A percentile compares a stretch with the other conserved stretches of the same genome.
phyloP scores from a whole-genome alignment of 2,797 vertebrate genomes.

The Spondyliosoma cantharus region DNA sequence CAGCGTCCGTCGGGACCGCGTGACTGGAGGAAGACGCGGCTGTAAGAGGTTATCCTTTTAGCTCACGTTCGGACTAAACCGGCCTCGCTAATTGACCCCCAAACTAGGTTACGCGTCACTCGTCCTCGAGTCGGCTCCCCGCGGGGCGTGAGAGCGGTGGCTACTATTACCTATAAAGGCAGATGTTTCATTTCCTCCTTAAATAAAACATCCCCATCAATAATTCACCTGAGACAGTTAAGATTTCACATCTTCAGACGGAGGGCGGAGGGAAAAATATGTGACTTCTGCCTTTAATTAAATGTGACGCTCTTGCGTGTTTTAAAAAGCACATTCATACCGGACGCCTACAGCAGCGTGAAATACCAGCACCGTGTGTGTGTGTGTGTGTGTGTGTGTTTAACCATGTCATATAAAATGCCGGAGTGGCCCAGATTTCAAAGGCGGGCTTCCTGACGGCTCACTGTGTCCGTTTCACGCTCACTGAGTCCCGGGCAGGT shows the following conservation, averaged over 20 bases:
- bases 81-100: slow-evolving; percentile 28
- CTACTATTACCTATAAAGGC: slow-evolving; percentile 34
- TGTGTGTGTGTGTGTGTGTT: background rate
- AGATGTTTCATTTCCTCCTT: slow-evolving; percentile 43
- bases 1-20: slow-evolving; percentile 27
- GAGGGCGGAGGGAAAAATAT: background rate
- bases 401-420: slow-evolving; percentile 39
- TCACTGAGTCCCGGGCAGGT: slow-evolving; percentile 37
- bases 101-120: slow-evolving; percentile 11
- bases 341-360: slow-evolving; percentile 8
- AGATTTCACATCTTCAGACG: slow-evolving; percentile 2
- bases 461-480: slow-evolving; percentile 47
- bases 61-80: background rate
- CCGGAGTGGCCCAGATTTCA: slow-evolving; percentile 51
- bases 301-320: background rate
- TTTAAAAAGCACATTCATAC: background rate
- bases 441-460: background rate
- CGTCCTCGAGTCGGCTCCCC: slow-evolving; percentile 17
- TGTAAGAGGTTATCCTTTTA: slow-evolving; percentile 13
- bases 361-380: background rate
- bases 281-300: too few relatives aligned
- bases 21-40: background rate
- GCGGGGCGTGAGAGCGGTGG: background rate
- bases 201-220: slow-evolving; percentile 61
- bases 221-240: slow-evolving; percentile 33